phyloP scores from a whole-genome alignment of 2,113 vertebrate genomes.

The Leuciscus idus region DNA sequence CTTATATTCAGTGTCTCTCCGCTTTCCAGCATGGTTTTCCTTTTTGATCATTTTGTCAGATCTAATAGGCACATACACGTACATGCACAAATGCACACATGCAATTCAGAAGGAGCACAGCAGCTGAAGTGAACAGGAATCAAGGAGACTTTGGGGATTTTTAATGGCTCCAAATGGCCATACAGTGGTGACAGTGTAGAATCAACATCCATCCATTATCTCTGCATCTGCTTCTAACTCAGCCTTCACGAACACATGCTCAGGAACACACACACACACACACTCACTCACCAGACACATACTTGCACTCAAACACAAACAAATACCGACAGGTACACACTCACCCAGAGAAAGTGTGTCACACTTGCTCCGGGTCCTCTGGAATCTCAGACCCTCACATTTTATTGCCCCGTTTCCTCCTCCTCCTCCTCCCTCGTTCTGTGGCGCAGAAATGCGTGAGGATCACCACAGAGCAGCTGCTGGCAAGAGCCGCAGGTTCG shows the following conservation, averaged over 20 bases:
- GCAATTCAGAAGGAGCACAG: slow-evolving; percentile 34
- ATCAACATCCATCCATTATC: slow-evolving; percentile 64
- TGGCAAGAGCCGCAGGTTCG: slow-evolving; percentile 17
- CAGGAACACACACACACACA: slow-evolving; percentile 10
- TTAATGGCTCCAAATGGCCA: slow-evolving; percentile 61
- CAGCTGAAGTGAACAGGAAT: slow-evolving; percentile 59
- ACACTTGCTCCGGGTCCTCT: slow-evolving; percentile 24
- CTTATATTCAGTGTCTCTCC: background rate
- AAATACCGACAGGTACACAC: slow-evolving; percentile 38
- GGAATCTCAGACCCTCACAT: slow-evolving; percentile 56
- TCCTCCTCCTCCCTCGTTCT: slow-evolving; percentile 20
- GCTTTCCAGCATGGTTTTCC: background rate
- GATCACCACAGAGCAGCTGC: slow-evolving; percentile 56
- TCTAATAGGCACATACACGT: background rate
- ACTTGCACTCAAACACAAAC: background rate
- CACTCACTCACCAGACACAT: slow-evolving; percentile 9
- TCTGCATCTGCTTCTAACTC: slow-evolving; percentile 31
- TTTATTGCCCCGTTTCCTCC: slow-evolving; percentile 48
- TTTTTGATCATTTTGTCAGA: slow-evolving; percentile 8
- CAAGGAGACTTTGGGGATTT: slow-evolving; percentile 62
- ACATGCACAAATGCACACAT: slow-evolving; percentile 16
- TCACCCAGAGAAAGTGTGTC: slow-evolving; percentile 20
- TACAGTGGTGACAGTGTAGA: slow-evolving; percentile 63
- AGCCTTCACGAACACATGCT: slow-evolving; percentile 9
- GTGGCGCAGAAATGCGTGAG: slow-evolving; percentile 51